Evolutionary conservation across 2,888 invertebrate species (phyloP).

Genomic region (Mimachlamys varia): DNA sequence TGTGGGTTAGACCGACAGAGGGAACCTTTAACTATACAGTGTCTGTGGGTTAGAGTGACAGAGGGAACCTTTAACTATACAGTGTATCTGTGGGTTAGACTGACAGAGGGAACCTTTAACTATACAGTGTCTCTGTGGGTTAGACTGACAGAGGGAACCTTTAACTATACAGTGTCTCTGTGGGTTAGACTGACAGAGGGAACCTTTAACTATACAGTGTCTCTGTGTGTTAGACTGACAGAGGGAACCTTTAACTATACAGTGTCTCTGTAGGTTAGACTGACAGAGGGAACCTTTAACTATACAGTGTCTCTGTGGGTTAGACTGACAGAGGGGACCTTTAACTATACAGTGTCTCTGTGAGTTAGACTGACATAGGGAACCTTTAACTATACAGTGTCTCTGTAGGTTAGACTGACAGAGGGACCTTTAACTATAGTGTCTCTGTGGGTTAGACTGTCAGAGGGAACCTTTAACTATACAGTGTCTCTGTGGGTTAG

Average conservation of each 20-base stretch:
- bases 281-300: not conserved
- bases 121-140: not conserved
- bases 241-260: not conserved
- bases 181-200: not conserved
- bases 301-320: not conserved
- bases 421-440: not conserved
- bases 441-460: not conserved
- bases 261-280: not conserved
- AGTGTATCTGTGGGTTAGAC: not conserved
- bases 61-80: not conserved
- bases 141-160: not conserved
- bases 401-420: not conserved
- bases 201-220: not conserved
- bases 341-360: not conserved
- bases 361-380: not conserved
- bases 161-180: not conserved
- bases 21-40: not conserved
- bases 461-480: not conserved
- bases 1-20: not conserved
- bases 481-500: not conserved
- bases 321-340: not conserved
- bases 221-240: not conserved
- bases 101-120: not conserved
- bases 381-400: not conserved
- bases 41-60: not conserved